These are phyloP conservation scores for Thaumatotibia leucotreta DNA, from an alignment of 1,140 invertebrate genomes.

Conservation along the genomic window DNA sequence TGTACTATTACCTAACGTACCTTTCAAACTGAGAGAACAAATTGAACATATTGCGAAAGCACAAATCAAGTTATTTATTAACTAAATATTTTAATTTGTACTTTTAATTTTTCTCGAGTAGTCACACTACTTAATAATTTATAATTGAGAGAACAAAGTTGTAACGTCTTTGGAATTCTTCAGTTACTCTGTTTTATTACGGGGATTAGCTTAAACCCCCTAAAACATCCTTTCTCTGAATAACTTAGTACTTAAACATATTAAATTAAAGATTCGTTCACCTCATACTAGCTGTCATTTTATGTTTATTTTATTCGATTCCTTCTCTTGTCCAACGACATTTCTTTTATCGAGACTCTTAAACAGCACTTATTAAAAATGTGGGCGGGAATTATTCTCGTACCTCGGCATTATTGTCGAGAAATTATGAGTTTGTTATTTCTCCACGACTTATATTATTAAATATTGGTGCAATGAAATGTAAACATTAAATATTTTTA, in stretches of 20 bases:
- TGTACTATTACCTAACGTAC: no score
- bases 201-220: not conserved
- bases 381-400: constrained; percentile 54
- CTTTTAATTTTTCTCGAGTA: no score
- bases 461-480: constrained; percentile 12
- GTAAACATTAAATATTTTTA: constrained; percentile 13
- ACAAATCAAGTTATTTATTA: no score
- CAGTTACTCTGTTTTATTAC: not conserved
- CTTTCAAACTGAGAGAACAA: no score
- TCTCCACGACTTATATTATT: constrained; percentile 10
- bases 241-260: not conserved
- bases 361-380: constrained; percentile 64
- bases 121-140: no score
- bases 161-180: no score
- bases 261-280: constrained; percentile 14
- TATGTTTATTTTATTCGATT: constrained; percentile 48
- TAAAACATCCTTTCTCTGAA: not conserved
- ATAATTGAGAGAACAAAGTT: no score
- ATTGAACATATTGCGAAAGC: no score
- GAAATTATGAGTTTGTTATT: constrained; percentile 14
- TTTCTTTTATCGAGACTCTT: constrained; percentile 69
- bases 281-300: constrained; percentile 22
- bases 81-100: no score
- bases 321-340: constrained; percentile 40
- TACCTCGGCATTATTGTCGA: constrained; percentile 16